Percentiles rank a stretch among this genome's conserved stretches.
These are phyloP conservation scores for Siphonodentalium dalli DNA, from an alignment of 2,888 invertebrate genomes.

Conservation along the genomic window DNA sequence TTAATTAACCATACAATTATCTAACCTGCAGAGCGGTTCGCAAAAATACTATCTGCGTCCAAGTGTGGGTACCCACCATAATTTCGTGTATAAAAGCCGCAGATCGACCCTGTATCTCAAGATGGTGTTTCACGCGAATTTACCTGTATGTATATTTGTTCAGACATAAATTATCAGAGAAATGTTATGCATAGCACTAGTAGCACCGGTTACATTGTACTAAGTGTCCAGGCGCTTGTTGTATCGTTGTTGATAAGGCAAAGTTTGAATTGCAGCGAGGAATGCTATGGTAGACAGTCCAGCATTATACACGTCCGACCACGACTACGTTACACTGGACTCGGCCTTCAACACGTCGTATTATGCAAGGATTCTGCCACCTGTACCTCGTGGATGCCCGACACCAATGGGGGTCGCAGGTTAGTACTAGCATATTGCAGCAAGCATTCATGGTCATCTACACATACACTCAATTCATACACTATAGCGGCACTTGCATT, in stretches of 20 bases:
- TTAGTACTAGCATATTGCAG: constrained; percentile 26
- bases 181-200: no score
- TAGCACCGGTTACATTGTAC: no score
- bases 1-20: no score
- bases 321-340: constrained; percentile 61
- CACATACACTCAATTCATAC: background rate
- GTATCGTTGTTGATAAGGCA: background rate
- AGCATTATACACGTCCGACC: constrained; percentile 55
- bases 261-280: constrained; percentile 47
- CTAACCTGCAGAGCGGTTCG: no score
- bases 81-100: no score
- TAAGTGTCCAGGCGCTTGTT: background rate
- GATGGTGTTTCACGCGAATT: no score
- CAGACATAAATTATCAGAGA: no score
- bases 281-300: constrained; percentile 61
- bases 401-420: constrained; percentile 64
- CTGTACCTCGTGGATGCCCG: constrained; percentile 63
- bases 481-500: no score
- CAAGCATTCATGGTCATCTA: background rate
- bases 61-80: no score
- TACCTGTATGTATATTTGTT: no score
- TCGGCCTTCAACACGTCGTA: constrained; percentile 57
- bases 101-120: no score
- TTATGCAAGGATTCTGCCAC: constrained; percentile 62
- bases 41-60: no score